A percentile compares a stretch with the other conserved stretches of the same genome.
Evolutionary conservation across 2,113 vertebrate genomes (phyloP).

Genomic region (Suricata suricatta): DNA sequence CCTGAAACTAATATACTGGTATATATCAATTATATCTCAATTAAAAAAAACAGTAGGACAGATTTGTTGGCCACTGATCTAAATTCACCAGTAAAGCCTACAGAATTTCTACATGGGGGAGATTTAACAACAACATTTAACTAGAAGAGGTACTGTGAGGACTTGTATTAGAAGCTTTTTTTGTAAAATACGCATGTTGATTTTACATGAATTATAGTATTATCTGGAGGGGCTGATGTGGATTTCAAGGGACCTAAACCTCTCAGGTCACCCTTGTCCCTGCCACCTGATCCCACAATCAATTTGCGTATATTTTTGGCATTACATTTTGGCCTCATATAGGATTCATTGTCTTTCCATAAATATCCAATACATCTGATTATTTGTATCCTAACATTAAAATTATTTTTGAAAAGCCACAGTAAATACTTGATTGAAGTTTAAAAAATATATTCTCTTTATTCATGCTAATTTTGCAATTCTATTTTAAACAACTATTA

Average conservation of each 20-base stretch:
- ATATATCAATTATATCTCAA: not conserved
- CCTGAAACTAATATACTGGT: not conserved
- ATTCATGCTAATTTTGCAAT: conserved; percentile 51
- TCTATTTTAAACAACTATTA: conserved; percentile 68
- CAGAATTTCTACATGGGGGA: not conserved
- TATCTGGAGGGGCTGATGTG: not conserved
- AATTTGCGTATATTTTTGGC: not conserved
- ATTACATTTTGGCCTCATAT: not conserved
- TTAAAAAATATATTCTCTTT: conserved; percentile 48
- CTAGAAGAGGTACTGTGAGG: not conserved
- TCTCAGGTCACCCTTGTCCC: not conserved
- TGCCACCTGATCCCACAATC: not conserved
- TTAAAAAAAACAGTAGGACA: not conserved
- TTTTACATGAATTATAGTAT: not conserved
- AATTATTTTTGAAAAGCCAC: conserved; percentile 57
- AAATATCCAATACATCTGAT: conserved; percentile 11
- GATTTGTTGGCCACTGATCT: not conserved
- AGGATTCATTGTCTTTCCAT: not conserved
- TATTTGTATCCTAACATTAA: conserved; percentile 49
- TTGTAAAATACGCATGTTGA: not conserved
- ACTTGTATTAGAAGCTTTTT: not conserved
- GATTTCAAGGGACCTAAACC: not conserved
- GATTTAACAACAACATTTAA: not conserved
- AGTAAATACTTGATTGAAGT: conserved; percentile 34
- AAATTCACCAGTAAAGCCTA: not conserved